Evolutionary conservation across 2,888 invertebrate genomes (phyloP), one percentile per base, ranked within the genome.

Genomic region (Drosophila meridiana): DNA sequence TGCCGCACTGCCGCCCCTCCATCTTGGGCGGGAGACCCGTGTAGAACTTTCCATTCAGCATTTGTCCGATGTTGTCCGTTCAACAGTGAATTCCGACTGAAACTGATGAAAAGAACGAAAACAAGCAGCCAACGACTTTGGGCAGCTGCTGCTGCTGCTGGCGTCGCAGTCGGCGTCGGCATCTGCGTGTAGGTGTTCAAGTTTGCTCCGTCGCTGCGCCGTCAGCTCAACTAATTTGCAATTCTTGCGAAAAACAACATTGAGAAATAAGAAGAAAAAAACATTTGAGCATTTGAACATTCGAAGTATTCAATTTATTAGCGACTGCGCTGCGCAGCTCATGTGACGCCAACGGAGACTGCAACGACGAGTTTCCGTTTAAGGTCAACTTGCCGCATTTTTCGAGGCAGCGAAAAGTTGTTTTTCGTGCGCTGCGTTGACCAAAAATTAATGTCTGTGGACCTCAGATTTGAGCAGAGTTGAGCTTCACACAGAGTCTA

Each of bases 21-120:
- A 93, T 93, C 52, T 90, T 90, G 55, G 92, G 92, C 63, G 93
- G 91, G 70, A 93, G 82, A 6, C 93, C 93, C 57, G 92, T 90
- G 60, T 90, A 93, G 80, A 93, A 93, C 81, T 93, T 93, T 67
- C 93, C 93, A 68, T 93, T 93, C 62, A 92, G 73, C 93, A 93
- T 93, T 72, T 43, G 55, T 43, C 68, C 38, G 75, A 48, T 61
- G 65, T 65, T 63, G 68, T 68, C 79, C 74, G 67, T 20, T 45
- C 73, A 60, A 68, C 80, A 67, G 64, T 80, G 68, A 76, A 70
- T 70, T 70, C 71, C 88, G 69, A 87, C 85, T 74, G 55, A 78
- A 74, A 85, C 83, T 72, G 73, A 63, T 47, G 38, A 8, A 52
- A 73, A 87, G 90, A 87, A 87, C 81, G 81, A 87, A 87, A 77